Base-by-base conservation (phyloP, 2,113 vertebrate genomes). In the Strix aluco region DNA sequence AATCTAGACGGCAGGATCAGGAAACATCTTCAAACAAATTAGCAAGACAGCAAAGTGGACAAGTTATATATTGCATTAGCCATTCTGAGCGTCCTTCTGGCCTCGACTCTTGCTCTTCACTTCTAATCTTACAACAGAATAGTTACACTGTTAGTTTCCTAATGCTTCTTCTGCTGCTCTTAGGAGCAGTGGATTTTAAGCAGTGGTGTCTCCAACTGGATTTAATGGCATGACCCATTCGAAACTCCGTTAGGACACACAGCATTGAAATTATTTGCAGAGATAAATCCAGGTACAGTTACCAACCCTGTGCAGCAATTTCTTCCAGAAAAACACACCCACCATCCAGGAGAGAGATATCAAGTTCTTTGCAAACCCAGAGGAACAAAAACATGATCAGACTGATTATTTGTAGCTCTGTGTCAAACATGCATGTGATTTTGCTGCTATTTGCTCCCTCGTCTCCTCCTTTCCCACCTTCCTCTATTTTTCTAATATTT, bases 21-120 rank as follows among this genome's bases (percentile, higher is more conserved):
- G 79, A 95, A 94, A 92, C 62, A 1, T 86, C 93, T 83, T 65
- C 61, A 96, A 97, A 79, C 67, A 94, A 94, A 92, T 97, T 87
- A 95, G 54, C 42, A 58, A 85, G 83, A 62, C 55, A 78, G 71
- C 66, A 66, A 92, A 94, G 59, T 57, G n/a, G 66, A 62, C 16
- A 69, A 83, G 77, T 82, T 87, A 23, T 77, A 92, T 92, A 90
- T 92, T 70, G 42, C 46, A 70, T 94, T 85, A 88, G 26, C 81
- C 58, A 6, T 46, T 54, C 67, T 42, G 30, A 92, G 51, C 36
- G 27, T 62, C 46, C 79, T 90, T 92, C 89, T 63, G 77, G 73
- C 82, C 90, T 83, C 16, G 29, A 61, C 46, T 94, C 55, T 54
- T 62, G 42, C 46, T 75, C 80, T 82, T 86, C 62, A 62, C 74